Evolutionary conservation across 2,888 invertebrate genomes (phyloP).

Genomic region (Oligia fasciuncula): DNA sequence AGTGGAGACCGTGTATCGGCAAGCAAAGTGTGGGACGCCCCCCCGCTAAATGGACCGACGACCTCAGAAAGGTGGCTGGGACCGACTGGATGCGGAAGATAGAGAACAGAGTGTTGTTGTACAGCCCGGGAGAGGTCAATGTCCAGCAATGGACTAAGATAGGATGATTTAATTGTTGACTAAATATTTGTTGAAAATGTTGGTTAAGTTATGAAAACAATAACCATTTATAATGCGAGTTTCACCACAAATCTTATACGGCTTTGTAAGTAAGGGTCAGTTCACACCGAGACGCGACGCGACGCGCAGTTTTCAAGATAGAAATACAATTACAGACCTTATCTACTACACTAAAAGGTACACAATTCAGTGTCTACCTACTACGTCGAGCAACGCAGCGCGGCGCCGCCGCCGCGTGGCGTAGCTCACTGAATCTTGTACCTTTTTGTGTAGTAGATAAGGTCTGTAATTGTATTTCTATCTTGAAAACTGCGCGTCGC

Average conservation of each 20-base stretch:
- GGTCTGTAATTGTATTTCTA: too few species aligned
- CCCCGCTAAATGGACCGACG: neutral
- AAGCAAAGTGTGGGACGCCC: neutral
- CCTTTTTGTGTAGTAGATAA: too few species aligned
- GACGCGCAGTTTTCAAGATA: too few species aligned
- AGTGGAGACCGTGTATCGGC: neutral
- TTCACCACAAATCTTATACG: neutral
- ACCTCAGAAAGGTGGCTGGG: neutral
- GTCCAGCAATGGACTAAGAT: neutral
- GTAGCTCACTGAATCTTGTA: too few species aligned
- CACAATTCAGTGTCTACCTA: too few species aligned
- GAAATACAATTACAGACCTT: too few species aligned
- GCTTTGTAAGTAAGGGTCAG: too few species aligned
- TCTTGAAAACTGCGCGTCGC: too few species aligned
- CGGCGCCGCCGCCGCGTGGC: too few species aligned
- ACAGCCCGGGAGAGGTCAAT: neutral
- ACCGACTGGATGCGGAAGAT: neutral
- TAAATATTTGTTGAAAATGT: neutral
- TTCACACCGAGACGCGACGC: too few species aligned
- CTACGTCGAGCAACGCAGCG: too few species aligned
- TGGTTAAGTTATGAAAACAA: neutral
- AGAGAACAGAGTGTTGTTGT: neutral
- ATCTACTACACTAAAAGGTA: too few species aligned
- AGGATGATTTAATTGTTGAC: neutral
- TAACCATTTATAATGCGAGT: neutral